A percentile compares a stretch with the other conserved stretches of the same genome.
Conservation (phyloP, 2,797 vertebrate genomes). For the Oophaga sylvatica region DNA sequence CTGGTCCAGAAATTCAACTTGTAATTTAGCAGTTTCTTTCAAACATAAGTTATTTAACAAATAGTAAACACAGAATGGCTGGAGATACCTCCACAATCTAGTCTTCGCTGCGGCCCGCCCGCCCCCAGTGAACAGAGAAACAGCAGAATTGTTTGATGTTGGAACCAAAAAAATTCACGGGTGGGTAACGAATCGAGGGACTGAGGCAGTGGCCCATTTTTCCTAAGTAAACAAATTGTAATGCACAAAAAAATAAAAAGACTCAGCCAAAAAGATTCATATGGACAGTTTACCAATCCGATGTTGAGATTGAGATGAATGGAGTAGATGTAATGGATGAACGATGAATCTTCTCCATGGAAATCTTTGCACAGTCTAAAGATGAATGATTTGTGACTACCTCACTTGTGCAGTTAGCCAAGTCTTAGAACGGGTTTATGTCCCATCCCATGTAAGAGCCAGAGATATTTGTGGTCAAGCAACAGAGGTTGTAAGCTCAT, state of each 20-base stretch:
- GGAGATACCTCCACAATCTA: conserved; percentile 12
- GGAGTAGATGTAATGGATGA: conserved; percentile 76
- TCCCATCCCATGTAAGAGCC: conserved; percentile 56
- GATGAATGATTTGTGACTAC: conserved; percentile 70
- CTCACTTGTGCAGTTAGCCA: conserved; percentile 66
- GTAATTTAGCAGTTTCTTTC: conserved; percentile 28
- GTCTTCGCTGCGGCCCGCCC: background rate
- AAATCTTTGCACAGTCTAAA: conserved; percentile 69
- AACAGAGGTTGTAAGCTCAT: conserved; percentile 66
- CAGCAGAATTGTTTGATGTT: conserved; percentile 36
- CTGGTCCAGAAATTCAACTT: conserved; percentile 21
- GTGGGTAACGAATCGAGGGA: conserved; percentile 13
- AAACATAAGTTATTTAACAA: background rate
- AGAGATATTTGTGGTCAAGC: conserved; percentile 65
- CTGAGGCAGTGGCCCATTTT: conserved; percentile 7
- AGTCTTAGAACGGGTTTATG: conserved; percentile 64
- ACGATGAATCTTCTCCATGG: conserved; percentile 71
- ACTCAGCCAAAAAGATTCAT: conserved; percentile 56
- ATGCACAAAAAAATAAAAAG: background rate
- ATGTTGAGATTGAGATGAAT: conserved; percentile 68
- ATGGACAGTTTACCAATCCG: conserved; percentile 70
- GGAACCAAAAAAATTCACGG: conserved; percentile 14
- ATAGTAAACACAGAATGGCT: conserved; percentile 34
- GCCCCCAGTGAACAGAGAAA: background rate
- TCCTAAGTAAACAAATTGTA: conserved; percentile 17